Percentiles rank a stretch among this genome's conserved stretches.
Evolutionary conservation across 2,797 vertebrate genomes (phyloP).

Genomic region (Sebastes itinus): DNA sequence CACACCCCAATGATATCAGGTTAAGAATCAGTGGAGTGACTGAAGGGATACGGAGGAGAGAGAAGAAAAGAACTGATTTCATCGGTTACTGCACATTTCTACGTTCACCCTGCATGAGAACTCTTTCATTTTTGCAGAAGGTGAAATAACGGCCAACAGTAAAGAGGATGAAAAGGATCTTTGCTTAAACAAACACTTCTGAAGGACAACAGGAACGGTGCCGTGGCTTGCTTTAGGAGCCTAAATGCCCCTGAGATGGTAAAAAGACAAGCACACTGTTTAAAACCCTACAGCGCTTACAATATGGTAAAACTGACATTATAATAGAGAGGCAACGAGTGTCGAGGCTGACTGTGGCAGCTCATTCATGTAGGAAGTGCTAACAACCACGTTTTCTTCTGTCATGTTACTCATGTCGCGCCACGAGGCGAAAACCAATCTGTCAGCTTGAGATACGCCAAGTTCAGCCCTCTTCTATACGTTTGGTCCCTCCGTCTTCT

Average conservation of each 20-base stretch:
- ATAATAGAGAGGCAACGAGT: neutral
- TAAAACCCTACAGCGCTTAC: constrained; percentile 17
- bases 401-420: constrained; percentile 41
- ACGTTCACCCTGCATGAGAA: neutral
- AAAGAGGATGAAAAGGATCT: neutral
- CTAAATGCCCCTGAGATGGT: constrained; percentile 44
- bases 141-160: constrained; percentile 17
- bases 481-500: constrained; percentile 15
- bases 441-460: constrained; percentile 55
- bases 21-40: neutral
- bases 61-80: neutral
- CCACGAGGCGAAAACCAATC: constrained; percentile 65
- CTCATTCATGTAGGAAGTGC: constrained; percentile 41
- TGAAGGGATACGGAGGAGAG: neutral
- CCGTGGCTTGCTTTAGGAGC: constrained; percentile 47
- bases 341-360: constrained; percentile 15
- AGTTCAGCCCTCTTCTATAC: constrained; percentile 26
- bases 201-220: constrained; percentile 66
- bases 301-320: neutral
- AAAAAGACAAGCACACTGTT: no score
- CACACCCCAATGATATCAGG: constrained; percentile 6
- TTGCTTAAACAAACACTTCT: constrained; percentile 39
- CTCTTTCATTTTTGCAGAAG: neutral
- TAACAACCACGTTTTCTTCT: constrained; percentile 36
- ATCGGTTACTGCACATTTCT: neutral